Base-by-base conservation (phyloP, 2,888 invertebrate species). In the Cephalotes varians region DNA sequence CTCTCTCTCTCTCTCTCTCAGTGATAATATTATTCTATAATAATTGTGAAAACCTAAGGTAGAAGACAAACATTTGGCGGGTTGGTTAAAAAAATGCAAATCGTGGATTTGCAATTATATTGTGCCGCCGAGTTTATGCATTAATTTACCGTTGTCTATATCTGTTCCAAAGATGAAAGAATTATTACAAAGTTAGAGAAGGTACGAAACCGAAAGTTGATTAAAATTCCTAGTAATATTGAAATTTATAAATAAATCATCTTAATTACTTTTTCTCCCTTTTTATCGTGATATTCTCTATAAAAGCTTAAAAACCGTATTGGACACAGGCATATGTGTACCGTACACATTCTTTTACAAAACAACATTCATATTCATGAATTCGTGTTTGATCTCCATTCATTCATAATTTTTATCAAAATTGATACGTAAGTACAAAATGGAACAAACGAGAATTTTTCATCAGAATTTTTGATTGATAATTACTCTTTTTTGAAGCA, bases 181-280 rank as follows among this genome's bases (percentile, higher is more conserved):
- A 79, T 81, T 62, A 79, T 44, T 21, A 74, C 25, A 83, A 67
- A 85, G 85, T 79, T 62, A 79, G 37, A 64, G 72, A 37, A 81
- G 81, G 81, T 47, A 79, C 54, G 60, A 73, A 69, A 80, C 67
- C 49, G 56, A 81, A 74, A 81, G 28, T 31, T 83, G 77, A 83
- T 88, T 88, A 82, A 87, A 88, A 88, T 88, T 87, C 87, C 54
- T 87, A 58, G 67, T 67, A 49, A 58, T 37, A 25, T 44, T 60
- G 58, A 81, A 77, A 85, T 88, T 85, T 79, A 80, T 86, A 64
- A 74, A 28, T 64, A 34, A 74, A 49, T 56, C 72, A 34, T 82
- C 67, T 34, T 65, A 81, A 65, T 82, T 58, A 54, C 69, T 44
- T 58, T 58, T 25, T 44, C 67, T 64, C n/a, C 28, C n/a, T 21